Evolutionary conservation across 1,140 invertebrate genomes (phyloP).

Genomic region (Pissodes strobi): DNA sequence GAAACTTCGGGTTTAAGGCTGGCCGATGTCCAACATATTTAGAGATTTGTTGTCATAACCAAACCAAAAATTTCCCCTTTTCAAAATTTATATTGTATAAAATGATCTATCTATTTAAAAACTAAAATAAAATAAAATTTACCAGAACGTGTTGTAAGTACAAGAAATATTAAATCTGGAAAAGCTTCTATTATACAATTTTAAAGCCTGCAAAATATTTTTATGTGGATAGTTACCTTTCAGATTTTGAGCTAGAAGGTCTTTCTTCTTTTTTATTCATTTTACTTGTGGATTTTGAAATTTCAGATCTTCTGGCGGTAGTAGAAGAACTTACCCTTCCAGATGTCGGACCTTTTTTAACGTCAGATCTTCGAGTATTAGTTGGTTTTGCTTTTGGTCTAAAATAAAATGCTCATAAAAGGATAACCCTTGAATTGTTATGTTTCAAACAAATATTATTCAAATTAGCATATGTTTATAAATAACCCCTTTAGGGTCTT

Average conservation of each 20-base stretch:
- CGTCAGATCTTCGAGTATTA: constrained; percentile 45
- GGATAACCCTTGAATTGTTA: background rate
- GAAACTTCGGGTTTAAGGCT: no score
- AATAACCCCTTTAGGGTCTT: no score
- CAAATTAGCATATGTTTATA: no score
- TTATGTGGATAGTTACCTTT: constrained; percentile 42
- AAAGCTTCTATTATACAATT: background rate
- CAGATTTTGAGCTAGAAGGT: constrained; percentile 52
- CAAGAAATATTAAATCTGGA: background rate
- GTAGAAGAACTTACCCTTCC: constrained; percentile 45
- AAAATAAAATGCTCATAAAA: constrained; percentile 34
- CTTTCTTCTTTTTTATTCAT: constrained; percentile 53
- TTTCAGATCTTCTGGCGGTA: constrained; percentile 42
- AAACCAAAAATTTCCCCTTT: no score
- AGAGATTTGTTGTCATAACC: no score
- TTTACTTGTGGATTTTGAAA: constrained; percentile 22
- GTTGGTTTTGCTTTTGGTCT: constrained; percentile 43
- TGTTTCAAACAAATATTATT: no score
- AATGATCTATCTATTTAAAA: background rate
- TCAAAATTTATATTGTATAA: no score
- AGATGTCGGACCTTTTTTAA: constrained; percentile 38
- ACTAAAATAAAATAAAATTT: background rate
- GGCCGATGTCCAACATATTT: no score
- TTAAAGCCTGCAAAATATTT: constrained; percentile 2
- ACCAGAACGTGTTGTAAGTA: no score